Evolutionary conservation across 2,113 vertebrate species (phyloP).

Genomic region (Blennius ocellaris): DNA sequence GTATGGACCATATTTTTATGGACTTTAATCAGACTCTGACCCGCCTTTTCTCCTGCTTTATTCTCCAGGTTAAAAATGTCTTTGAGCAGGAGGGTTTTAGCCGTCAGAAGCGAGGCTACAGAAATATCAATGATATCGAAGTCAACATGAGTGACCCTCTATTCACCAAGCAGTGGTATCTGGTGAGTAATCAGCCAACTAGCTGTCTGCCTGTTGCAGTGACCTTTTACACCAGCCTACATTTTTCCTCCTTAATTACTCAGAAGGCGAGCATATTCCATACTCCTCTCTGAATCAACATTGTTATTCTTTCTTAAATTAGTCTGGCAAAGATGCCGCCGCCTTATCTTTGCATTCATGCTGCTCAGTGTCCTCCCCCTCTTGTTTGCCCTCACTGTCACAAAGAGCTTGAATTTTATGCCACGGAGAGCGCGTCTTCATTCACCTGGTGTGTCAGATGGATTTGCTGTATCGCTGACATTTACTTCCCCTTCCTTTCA

Average conservation of each 20-base stretch:
- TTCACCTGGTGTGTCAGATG: constrained; percentile 53
- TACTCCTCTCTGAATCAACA: constrained; percentile 45
- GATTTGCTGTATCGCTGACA: constrained; percentile 62
- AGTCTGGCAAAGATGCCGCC: constrained; percentile 40
- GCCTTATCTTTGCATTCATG: constrained; percentile 23
- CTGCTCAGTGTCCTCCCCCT: constrained; percentile 36
- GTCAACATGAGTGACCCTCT: constrained; percentile 97
- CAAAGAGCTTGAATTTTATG: constrained; percentile 47
- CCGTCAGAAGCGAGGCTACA: constrained; percentile 94
- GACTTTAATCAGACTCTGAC: neutral
- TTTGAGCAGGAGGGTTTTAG: constrained; percentile 92
- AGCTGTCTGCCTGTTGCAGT: constrained; percentile 45
- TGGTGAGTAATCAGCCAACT: constrained; percentile 87
- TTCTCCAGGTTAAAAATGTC: constrained; percentile 90
- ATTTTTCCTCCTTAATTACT: constrained; percentile 62
- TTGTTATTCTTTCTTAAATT: constrained; percentile 66
- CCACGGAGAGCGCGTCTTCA: constrained; percentile 9
- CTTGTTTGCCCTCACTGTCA: constrained; percentile 55
- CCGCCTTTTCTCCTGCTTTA: constrained; percentile 14
- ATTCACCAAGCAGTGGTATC: constrained; percentile 98
- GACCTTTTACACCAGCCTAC: constrained; percentile 65
- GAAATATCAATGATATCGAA: constrained; percentile 92
- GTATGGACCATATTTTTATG: neutral
- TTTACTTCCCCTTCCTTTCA: constrained; percentile 66
- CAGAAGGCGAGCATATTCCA: constrained; percentile 54